phyloP scores from a whole-genome alignment of 2,113 vertebrate genomes.

The Cairina moschata region DNA sequence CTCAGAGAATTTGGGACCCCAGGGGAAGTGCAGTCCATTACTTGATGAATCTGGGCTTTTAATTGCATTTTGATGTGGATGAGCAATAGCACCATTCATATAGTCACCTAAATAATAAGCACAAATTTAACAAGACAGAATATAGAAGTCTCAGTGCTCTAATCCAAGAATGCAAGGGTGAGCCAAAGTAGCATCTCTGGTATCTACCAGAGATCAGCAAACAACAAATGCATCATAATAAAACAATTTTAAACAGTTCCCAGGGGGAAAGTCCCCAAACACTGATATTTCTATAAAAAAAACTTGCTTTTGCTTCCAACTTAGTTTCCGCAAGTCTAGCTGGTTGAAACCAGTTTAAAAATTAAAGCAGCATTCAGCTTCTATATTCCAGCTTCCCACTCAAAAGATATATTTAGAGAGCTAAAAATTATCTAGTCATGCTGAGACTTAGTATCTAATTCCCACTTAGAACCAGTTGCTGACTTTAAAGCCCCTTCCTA shows the following conservation, averaged over 20 bases:
- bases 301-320: constrained; percentile 54
- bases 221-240: constrained; percentile 37
- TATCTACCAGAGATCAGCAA: constrained; percentile 11
- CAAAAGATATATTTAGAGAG: constrained; percentile 71
- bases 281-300: constrained; percentile 22
- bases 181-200: constrained; percentile 47
- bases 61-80: constrained; percentile 43
- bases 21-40: neutral
- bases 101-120: constrained; percentile 51
- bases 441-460: constrained; percentile 61
- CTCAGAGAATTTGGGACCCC: neutral
- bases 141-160: constrained; percentile 68
- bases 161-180: constrained; percentile 67
- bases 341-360: constrained; percentile 38
- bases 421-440: constrained; percentile 66
- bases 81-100: constrained; percentile 43
- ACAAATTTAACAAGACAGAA: constrained; percentile 75
- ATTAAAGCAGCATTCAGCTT: constrained; percentile 49
- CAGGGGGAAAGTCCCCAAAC: constrained; percentile 10
- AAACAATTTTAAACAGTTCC: constrained; percentile 22
- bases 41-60: constrained; percentile 11
- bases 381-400: constrained; percentile 71
- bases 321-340: constrained; percentile 11
- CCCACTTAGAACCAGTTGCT: constrained; percentile 57
- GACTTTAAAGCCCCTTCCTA: constrained; percentile 31